Conservation (phyloP, 2,797 vertebrate species). For the Sebastes itinus region DNA sequence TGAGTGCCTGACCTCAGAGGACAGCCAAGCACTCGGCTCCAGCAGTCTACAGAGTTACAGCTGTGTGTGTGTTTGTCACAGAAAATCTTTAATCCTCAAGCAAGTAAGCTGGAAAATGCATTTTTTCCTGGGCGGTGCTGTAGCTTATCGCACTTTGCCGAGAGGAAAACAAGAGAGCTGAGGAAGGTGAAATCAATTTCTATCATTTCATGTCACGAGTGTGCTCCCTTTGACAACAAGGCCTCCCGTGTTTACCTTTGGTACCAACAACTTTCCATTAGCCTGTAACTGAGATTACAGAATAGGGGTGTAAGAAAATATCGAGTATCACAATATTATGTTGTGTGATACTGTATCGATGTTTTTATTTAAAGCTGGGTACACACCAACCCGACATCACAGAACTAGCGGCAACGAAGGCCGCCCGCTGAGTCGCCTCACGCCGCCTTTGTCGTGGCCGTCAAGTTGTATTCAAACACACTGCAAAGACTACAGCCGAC, state of each 20-base stretch:
- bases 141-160: not conserved
- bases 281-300: constrained; percentile 22
- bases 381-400: too few species aligned
- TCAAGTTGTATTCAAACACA: too few species aligned
- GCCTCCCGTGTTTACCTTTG: constrained; percentile 23
- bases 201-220: not conserved
- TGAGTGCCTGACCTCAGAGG: constrained; percentile 65
- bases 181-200: not conserved
- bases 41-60: constrained; percentile 63
- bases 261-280: constrained; percentile 3
- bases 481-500: too few species aligned
- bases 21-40: constrained; percentile 48
- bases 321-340: not conserved
- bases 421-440: too few species aligned
- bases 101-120: not conserved
- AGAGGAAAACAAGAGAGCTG: not conserved
- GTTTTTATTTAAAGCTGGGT: too few species aligned
- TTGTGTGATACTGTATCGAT: not conserved
- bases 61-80: constrained; percentile 55
- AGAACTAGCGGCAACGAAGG: too few species aligned
- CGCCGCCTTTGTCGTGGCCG: too few species aligned
- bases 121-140: not conserved
- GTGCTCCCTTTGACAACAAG: not conserved
- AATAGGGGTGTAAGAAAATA: not conserved
- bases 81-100: constrained; percentile 29